A percentile compares a stretch with the other conserved stretches of the same genome.
Evolutionary conservation across 2,797 vertebrate species (phyloP).

Genomic region (Linurgus olivaceus): DNA sequence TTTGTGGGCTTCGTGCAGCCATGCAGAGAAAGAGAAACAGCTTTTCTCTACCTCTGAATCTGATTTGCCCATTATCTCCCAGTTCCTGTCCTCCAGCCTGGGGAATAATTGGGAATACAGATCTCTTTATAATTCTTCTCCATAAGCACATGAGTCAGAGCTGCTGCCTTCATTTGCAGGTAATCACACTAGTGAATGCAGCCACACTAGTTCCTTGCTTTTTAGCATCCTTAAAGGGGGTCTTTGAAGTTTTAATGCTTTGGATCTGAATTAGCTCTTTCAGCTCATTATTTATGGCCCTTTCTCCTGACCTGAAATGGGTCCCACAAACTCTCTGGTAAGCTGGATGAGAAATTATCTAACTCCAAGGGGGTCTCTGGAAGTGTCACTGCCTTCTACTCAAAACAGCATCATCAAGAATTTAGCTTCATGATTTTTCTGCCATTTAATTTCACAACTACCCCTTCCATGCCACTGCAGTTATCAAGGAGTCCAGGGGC

Average conservation of each 20-base stretch:
- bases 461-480: background rate
- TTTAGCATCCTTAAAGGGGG: background rate
- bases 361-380: background rate
- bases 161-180: slow-evolving; percentile 49
- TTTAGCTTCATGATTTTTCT: background rate
- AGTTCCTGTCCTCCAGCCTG: slow-evolving; percentile 1
- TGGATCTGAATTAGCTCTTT: slow-evolving; percentile 8
- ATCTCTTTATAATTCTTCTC: slow-evolving; percentile 53
- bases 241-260: background rate
- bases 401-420: background rate
- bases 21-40: background rate
- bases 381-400: background rate
- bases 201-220: background rate
- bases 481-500: background rate
- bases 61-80: slow-evolving; percentile 50
- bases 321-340: background rate
- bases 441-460: background rate
- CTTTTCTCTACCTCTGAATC: background rate
- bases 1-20: background rate
- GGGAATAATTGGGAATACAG: slow-evolving; percentile 23
- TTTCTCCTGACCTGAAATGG: background rate
- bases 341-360: background rate
- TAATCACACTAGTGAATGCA: slow-evolving; percentile 52
- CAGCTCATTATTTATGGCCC: background rate
- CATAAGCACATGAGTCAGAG: slow-evolving; percentile 50